Evolutionary conservation across 2,888 invertebrate species (phyloP), one percentile per base, ranked within the genome.

Genomic region (Cotesia congregata): DNA sequence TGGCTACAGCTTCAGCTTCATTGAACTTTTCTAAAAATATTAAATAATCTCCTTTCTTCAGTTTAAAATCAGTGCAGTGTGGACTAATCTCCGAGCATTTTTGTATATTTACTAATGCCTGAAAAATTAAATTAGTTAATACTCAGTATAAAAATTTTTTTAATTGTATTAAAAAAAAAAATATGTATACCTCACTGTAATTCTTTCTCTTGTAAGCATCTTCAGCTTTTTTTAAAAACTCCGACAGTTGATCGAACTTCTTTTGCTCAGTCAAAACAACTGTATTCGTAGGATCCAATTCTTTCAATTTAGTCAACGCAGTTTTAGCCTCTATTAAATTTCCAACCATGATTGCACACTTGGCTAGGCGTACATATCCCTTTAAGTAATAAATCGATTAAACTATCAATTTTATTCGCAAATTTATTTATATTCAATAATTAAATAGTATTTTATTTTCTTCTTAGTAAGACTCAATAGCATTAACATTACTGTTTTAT

Each of bases 1-100:
- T 96, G 78, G 41, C 88, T 85, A 77, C 68, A 6, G 30, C 78
- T 17, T 62, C 50, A 74, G 98, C 95, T 90, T 98, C 96, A 85
- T 94, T 92, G 86, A 94, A 95, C 80, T 97, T 92, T 70, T 94
- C 94, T 79, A 98, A 91, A 87, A 94, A 93, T 12, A 95, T 95
- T 80, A 98, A 91, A 87, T 95, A 95, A 90, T 98, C 98, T 6
- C 97, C 97, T 91, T 97, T 97, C 3, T 38, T 41, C 0, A 73
- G 5, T 38, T 30, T 73, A 40, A 59, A 67, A 17, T 20, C 6
- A n/a, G n/a, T 15, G 4, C 30, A 65, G 0, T 38, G 12, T 6
- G 0, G n/a, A 30, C 65, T 59, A 2, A 38, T 73, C 50, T 9
- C 41, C 6, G 67, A 65, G 7, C 20, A 12, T 1, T 67, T 59